Base-by-base conservation (phyloP, 1,140 invertebrate genomes). In the Dryas iulia region DNA sequence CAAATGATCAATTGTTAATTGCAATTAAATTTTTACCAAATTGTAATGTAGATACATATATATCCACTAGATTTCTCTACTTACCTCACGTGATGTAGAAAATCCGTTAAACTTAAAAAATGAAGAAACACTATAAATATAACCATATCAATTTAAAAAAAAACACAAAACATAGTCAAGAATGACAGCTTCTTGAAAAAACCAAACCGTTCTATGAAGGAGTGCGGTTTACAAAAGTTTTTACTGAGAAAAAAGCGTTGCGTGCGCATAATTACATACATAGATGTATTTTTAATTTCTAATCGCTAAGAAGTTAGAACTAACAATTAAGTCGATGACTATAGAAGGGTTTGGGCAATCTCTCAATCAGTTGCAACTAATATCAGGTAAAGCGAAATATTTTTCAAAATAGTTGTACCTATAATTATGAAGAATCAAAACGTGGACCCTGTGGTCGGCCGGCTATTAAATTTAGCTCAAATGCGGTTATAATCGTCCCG, bases 341-440 rank as follows among this genome's bases (percentile, higher is more conserved):
- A 69, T 68, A 62, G 35, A 79, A 76, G 75, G 69, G 73, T 74
- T 73, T 74, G 47, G 67, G 59, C 83, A 77, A 81, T 74, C 76
- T 79, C 83, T 87, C 76, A 81, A 83, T 86, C 82, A 72, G 60
- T 86, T 87, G 83, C 71, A 69, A 79, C 78, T 86, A 86, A 77
- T 83, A 71, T 73, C 83, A 87, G 84, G 84, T 84, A 88, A 81
- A 73, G 76, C 70, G 80, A 84, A 81, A 82, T 71, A 69, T 69
- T 77, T 74, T 64, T 76, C 64, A 75, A 79, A 75, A 77, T 73
- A 78, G 77, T n/a, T n/a, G n/a, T n/a, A 79, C 80, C 69, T 90
- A 89, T 90, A 90, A 90, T 90, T 90, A 89, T 85, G 83, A 81
- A 81, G 79, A 83, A 88, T 88, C 84, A 83, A 87, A 87, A 77